Conservation (phyloP, 2,888 invertebrate genomes). For the Heliothis peltigera region DNA sequence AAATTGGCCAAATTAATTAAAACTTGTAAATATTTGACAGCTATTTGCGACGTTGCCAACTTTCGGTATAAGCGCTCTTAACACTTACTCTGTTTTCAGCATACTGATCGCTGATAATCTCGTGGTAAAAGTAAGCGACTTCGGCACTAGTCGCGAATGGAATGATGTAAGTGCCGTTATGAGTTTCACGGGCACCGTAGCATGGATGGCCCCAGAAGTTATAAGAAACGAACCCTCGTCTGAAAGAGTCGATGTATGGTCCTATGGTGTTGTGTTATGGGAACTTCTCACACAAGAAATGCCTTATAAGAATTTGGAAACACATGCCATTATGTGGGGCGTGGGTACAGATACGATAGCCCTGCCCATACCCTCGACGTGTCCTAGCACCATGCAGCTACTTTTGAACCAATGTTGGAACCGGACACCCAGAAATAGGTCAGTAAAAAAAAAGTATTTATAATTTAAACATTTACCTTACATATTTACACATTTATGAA, state of each 20-base stretch:
- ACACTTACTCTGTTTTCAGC: constrained; percentile 82
- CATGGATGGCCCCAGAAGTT: constrained; percentile 99
- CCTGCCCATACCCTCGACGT: constrained; percentile 97
- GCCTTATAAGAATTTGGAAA: constrained; percentile 92
- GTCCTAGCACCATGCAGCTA: constrained; percentile 96
- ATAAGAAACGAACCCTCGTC: constrained; percentile 99
- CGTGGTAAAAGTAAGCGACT: constrained; percentile 98
- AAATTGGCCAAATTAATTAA: no score
- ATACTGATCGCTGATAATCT: constrained; percentile 95
- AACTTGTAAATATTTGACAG: no score
- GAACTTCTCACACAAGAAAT: constrained; percentile 97
- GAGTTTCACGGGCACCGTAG: constrained; percentile 99
- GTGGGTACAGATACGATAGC: constrained; percentile 98
- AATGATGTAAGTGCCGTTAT: constrained; percentile 98
- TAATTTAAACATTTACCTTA: no score
- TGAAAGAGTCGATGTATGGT: constrained; percentile 99
- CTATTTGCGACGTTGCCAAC: no score
- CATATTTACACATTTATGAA: no score
- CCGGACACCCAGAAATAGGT: constrained; percentile 95
- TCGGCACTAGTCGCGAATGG: constrained; percentile 98
- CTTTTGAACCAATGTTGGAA: constrained; percentile 98
- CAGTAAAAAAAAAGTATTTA: constrained; percentile 26
- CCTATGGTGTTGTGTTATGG: constrained; percentile 99
- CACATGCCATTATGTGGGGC: constrained; percentile 99
- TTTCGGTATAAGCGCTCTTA: no score